Evolutionary conservation across 2,113 vertebrate genomes (phyloP).

Genomic region (Pao palembangensis): DNA sequence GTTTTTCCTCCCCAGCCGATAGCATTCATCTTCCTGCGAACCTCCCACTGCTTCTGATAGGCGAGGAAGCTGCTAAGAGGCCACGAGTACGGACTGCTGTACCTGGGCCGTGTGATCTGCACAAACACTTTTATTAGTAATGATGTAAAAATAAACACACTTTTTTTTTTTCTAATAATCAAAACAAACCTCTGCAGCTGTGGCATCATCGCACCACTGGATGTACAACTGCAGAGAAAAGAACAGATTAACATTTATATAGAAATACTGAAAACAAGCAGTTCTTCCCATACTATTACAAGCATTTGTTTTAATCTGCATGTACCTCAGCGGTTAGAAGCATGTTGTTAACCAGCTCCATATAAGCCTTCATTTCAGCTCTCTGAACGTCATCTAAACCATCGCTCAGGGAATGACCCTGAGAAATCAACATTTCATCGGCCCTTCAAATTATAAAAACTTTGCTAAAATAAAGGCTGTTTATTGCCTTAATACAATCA

Average conservation of each 20-base stretch:
- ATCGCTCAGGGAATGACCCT: conserved; percentile 95
- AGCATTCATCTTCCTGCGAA: conserved; percentile 93
- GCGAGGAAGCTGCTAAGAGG: conserved; percentile 79
- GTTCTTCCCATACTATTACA: not conserved
- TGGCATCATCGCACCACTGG: conserved; percentile 95
- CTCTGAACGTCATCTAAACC: conserved; percentile 91
- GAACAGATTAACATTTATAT: not conserved
- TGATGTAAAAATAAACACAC: not conserved
- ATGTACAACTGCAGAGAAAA: conserved; percentile 84
- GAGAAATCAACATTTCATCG: not conserved
- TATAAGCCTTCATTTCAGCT: conserved; percentile 98
- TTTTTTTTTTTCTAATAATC: not conserved
- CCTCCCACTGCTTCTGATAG: conserved; percentile 95
- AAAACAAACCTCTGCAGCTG: conserved; percentile 83
- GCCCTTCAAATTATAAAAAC: too few species aligned
- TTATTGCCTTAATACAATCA: not conserved
- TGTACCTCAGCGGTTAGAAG: conserved; percentile 93
- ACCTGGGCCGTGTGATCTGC: conserved; percentile 75
- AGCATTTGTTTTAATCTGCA: not conserved
- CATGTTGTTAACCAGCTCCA: conserved; percentile 91
- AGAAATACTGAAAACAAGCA: not conserved
- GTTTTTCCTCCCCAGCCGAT: conserved; percentile 93
- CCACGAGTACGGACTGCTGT: conserved; percentile 79
- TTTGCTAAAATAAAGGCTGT: not conserved
- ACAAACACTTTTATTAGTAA: not conserved